Percentiles rank a stretch among this genome's conserved stretches.
These are phyloP conservation scores for Platanista minor DNA, from an alignment of 2,113 vertebrate genomes.

Conservation along the genomic window DNA sequence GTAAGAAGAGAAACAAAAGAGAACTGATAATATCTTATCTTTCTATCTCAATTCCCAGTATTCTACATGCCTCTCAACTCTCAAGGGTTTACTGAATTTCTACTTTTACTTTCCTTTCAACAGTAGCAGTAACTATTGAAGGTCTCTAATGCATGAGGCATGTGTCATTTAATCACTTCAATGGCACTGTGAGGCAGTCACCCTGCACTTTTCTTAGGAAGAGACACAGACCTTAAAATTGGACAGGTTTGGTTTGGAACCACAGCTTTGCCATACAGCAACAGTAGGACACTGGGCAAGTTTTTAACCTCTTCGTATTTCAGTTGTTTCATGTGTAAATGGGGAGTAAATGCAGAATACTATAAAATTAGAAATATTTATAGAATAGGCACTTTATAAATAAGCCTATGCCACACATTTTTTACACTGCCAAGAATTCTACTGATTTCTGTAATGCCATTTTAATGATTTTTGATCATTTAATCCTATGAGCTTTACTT, in stretches of 20 bases:
- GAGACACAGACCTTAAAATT: not conserved
- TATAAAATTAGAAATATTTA: not conserved
- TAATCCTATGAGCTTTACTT: not conserved
- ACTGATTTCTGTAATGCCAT: not conserved
- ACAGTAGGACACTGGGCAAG: not conserved
- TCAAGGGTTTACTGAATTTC: not conserved
- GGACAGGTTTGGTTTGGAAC: not conserved
- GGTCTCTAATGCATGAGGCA: not conserved
- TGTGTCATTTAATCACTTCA: not conserved
- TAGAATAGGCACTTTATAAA: not conserved
- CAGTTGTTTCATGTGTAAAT: slow-evolving; percentile 10
- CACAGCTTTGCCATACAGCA: not conserved
- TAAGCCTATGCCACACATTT: not conserved
- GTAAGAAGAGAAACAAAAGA: not conserved
- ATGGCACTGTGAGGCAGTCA: not conserved
- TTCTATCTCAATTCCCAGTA: not conserved
- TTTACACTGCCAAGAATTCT: not conserved
- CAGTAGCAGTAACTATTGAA: not conserved
- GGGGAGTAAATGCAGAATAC: not conserved
- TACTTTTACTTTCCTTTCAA: not conserved
- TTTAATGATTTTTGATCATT: not conserved
- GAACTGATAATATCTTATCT: not conserved
- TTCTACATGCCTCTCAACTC: not conserved
- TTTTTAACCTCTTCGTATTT: not conserved
- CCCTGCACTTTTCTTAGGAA: not conserved